These are phyloP conservation scores for Araneus ventricosus DNA, from an alignment of 1,140 invertebrate species.

Conservation along the genomic window DNA sequence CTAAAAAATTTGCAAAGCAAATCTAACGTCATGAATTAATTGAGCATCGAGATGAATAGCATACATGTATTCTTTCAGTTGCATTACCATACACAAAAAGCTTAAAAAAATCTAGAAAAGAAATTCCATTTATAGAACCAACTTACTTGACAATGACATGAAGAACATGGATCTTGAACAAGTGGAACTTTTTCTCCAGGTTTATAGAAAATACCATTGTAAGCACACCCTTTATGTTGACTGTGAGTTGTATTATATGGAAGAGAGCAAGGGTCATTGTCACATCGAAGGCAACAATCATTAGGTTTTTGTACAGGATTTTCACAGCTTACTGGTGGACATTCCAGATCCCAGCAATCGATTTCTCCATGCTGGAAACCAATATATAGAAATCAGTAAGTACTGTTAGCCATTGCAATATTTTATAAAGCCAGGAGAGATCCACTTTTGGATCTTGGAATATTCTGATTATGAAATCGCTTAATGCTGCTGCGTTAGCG, in stretches of 20 bases:
- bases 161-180: constrained; percentile 85
- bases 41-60: no score
- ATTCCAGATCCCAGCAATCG: constrained; percentile 93
- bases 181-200: constrained; percentile 82
- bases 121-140: not conserved
- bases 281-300: constrained; percentile 87
- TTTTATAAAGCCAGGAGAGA: no score
- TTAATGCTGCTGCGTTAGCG: no score
- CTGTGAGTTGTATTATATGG: constrained; percentile 66
- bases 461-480: no score
- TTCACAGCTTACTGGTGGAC: constrained; percentile 86
- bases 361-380: constrained; percentile 88
- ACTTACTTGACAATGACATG: constrained; percentile 89
- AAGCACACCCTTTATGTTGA: constrained; percentile 77
- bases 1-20: no score
- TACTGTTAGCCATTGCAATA: not conserved
- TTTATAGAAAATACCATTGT: constrained; percentile 83
- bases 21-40: no score
- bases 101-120: no score
- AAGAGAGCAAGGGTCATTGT: constrained; percentile 82
- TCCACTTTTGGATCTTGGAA: no score
- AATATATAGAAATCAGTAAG: not conserved
- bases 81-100: no score
- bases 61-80: no score
- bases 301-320: constrained; percentile 84